Base-by-base conservation (phyloP, 2,888 invertebrate genomes). In the Hydroisotoma schaefferi region DNA sequence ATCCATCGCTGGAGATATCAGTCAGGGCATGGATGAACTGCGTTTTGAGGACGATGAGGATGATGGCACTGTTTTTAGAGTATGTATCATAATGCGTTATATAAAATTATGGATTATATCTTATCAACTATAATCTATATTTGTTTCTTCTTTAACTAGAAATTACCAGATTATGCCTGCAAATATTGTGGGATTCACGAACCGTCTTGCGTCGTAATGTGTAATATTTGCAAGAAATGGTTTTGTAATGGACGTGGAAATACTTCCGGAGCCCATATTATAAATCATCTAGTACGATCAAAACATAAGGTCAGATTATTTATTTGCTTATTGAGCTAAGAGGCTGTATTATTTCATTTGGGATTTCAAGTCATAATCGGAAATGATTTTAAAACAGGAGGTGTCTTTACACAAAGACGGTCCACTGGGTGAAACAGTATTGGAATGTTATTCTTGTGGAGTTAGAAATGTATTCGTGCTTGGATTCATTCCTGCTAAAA, bases 181-280 rank as follows among this genome's bases (percentile, higher is more conserved):
- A 94, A 95, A 77, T 99, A 99, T 77, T 99, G 99, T 79, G 98
- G 98, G 49, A 95, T 99, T 68, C 95, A 97, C 76, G 97, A 98
- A 76, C 95, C 94, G 0, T 86, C 90, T 68, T 94, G 93, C 74
- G 99, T 99, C 40, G 95, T 98, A 57, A 92, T 93, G 87, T 99
- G 99, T 79, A 97, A 97, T 77, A 85, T 91, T 63, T 99, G 99
- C 77, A 94, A 94, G 77, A 97, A 98, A 77, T 99, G 99, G 99
- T 99, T 99, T 77, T 99, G 99, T 78, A 99, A 99, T 81, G 98
- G 97, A 1, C 85, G 97, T 59, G 98, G 98, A 18, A 95, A 93
- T 76, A 97, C 97, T 1, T 94, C 95, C 0, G 98, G 94, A 26
- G 97, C 98, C 49, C 99, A 99, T 76, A 97, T 99, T 72, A 92